phyloP scores from a whole-genome alignment of 2,888 invertebrate species.

The Pyrrhia umbra region DNA sequence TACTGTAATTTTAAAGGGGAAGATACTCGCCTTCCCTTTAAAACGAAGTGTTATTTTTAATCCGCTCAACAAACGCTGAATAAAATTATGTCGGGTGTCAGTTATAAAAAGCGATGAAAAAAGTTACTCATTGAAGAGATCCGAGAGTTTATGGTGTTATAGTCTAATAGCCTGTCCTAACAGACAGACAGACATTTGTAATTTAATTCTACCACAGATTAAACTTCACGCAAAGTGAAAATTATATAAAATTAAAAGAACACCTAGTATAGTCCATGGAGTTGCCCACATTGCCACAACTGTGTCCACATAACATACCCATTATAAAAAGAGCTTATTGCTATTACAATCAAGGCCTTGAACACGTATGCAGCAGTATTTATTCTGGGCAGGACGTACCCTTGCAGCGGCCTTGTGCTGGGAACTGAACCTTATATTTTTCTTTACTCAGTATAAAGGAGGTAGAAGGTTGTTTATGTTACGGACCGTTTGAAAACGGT shows the following conservation, averaged over 20 bases:
- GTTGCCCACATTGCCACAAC: not conserved
- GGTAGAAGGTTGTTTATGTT: conserved; percentile 5
- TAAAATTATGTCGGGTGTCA: conserved; percentile 26
- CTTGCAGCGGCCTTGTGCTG: conserved; percentile 30
- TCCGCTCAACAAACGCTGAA: conserved; percentile 36
- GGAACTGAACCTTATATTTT: conserved; percentile 9
- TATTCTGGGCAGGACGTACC: conserved; percentile 39
- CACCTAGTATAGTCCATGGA: not conserved
- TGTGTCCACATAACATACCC: not conserved
- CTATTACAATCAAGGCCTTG: conserved; percentile 24
- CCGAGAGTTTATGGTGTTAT: too few relatives aligned
- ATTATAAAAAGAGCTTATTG: conserved; percentile 20
- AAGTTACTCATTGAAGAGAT: too few relatives aligned
- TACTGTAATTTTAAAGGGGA: conserved; percentile 30
- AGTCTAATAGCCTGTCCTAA: too few relatives aligned
- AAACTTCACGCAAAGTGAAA: too few relatives aligned
- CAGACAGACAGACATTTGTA: too few relatives aligned
- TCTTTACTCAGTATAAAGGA: conserved; percentile 13
- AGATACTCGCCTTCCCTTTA: not conserved
- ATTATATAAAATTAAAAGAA: too few relatives aligned
- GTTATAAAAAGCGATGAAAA: too few relatives aligned
- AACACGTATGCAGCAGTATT: conserved; percentile 26
- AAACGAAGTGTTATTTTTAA: conserved; percentile 33
- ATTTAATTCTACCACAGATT: too few relatives aligned
- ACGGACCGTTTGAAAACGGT: not conserved